Conservation (phyloP, 2,888 invertebrate genomes). For the Catocala sponsa region DNA sequence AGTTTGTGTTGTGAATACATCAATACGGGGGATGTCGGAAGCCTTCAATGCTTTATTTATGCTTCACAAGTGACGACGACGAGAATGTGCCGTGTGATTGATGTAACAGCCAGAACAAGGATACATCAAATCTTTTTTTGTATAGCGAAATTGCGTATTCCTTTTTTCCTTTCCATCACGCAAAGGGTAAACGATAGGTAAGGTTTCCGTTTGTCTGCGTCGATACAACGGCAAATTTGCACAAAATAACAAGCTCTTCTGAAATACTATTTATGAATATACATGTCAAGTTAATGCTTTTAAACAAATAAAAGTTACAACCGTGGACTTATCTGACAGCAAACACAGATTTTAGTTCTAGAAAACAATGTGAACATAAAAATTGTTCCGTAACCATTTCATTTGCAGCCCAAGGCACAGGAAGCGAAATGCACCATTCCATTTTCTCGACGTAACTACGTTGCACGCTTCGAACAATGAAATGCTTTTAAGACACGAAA, state of each 20-base stretch:
- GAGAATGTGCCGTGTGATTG: constrained; percentile 75
- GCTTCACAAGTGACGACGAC: constrained; percentile 70
- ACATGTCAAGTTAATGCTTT: not conserved
- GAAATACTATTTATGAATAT: not conserved
- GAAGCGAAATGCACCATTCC: constrained; percentile 80
- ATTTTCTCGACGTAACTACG: constrained; percentile 81
- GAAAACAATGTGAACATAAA: constrained; percentile 67
- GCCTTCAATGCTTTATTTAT: constrained; percentile 77
- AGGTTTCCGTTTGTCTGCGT: constrained; percentile 25
- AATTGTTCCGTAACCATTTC: constrained; percentile 75
- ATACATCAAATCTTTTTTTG: constrained; percentile 73
- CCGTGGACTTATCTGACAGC: constrained; percentile 21
- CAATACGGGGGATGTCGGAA: constrained; percentile 73
- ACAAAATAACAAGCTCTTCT: constrained; percentile 9
- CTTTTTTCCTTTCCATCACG: constrained; percentile 52
- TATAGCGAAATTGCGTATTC: constrained; percentile 60
- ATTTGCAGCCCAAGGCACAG: constrained; percentile 81
- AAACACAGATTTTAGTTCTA: constrained; percentile 51
- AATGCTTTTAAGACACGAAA: constrained; percentile 85
- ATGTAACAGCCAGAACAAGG: constrained; percentile 71
- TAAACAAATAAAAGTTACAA: too few species aligned
- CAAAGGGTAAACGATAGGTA: constrained; percentile 45
- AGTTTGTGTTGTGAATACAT: constrained; percentile 74
- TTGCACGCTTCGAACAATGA: constrained; percentile 83
- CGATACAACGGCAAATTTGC: constrained; percentile 17